These are phyloP conservation scores for Helostoma temminkii DNA, from an alignment of 2,797 vertebrate genomes.

Conservation along the genomic window DNA sequence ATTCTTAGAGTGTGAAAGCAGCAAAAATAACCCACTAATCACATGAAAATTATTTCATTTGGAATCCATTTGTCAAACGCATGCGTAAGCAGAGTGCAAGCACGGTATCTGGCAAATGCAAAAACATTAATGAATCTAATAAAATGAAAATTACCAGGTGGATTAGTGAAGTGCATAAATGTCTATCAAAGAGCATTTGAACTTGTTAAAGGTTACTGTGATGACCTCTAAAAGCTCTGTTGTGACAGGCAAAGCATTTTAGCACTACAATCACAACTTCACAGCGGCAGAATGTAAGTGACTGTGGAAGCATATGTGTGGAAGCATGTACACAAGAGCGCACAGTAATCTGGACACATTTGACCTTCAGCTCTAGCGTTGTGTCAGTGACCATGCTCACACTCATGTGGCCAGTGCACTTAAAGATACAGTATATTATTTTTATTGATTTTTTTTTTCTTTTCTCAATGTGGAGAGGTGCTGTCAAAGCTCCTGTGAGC, in stretches of 20 bases:
- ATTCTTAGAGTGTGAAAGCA: constrained; percentile 3
- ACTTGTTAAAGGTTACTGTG: constrained; percentile 21
- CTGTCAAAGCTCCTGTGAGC: no score
- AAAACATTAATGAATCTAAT: constrained; percentile 38
- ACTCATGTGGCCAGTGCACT: constrained; percentile 45
- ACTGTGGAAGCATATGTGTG: not conserved
- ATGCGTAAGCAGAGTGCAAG: not conserved
- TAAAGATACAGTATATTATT: not conserved
- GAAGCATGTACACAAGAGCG: constrained; percentile 1
- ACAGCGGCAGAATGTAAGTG: constrained; percentile 8
- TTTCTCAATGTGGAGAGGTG: no score
- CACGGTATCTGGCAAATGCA: constrained; percentile 8
- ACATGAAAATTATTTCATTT: constrained; percentile 1
- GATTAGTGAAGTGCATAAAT: constrained; percentile 39
- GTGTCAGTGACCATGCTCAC: constrained; percentile 30
- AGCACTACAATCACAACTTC: constrained; percentile 26
- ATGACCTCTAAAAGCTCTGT: constrained; percentile 44
- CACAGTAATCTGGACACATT: constrained; percentile 16
- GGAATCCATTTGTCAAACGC: constrained; percentile 26
- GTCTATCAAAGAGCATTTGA: constrained; percentile 29
- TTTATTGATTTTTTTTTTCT: no score
- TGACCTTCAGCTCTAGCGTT: constrained; percentile 25
- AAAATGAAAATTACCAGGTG: constrained; percentile 21
- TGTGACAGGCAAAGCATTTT: constrained; percentile 48
- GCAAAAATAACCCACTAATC: not conserved